These are phyloP conservation scores for Channa maculata DNA, from an alignment of 2,113 vertebrate genomes.

Conservation along the genomic window DNA sequence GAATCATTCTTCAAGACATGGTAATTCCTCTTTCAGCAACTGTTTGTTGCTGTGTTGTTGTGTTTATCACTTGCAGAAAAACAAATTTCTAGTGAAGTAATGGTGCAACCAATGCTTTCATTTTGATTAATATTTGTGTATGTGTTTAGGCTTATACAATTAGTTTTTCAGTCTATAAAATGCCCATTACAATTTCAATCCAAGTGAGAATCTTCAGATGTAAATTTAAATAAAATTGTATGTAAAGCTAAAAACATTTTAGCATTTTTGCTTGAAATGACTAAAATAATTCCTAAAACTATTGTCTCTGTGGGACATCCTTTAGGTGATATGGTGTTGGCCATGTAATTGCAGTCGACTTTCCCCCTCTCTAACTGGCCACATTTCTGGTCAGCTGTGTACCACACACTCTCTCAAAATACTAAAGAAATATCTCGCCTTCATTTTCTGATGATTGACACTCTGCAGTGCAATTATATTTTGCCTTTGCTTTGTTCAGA, in stretches of 20 bases:
- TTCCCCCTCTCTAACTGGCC: not conserved
- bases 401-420: not conserved
- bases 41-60: slow-evolving; percentile 1
- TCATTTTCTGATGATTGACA: not conserved
- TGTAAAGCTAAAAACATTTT: not conserved
- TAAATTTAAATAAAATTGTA: not conserved
- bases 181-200: not conserved
- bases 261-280: not conserved
- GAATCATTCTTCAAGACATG: slow-evolving; percentile 20
- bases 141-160: not conserved
- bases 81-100: not conserved
- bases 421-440: not conserved
- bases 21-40: slow-evolving; percentile 7
- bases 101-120: not conserved
- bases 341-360: not conserved
- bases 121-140: too few species aligned
- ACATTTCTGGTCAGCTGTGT: not conserved
- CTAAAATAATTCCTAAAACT: not conserved
- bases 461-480: not conserved
- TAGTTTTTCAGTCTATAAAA: not conserved
- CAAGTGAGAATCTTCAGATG: too few species aligned
- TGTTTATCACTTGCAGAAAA: not conserved
- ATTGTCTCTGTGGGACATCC: too few species aligned
- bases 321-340: too few species aligned
- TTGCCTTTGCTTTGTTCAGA: not conserved